A percentile compares a stretch with the other conserved stretches of the same genome.
phyloP scores from a whole-genome alignment of 2,797 vertebrate genomes.

The Enteromius unitaeniatus region DNA sequence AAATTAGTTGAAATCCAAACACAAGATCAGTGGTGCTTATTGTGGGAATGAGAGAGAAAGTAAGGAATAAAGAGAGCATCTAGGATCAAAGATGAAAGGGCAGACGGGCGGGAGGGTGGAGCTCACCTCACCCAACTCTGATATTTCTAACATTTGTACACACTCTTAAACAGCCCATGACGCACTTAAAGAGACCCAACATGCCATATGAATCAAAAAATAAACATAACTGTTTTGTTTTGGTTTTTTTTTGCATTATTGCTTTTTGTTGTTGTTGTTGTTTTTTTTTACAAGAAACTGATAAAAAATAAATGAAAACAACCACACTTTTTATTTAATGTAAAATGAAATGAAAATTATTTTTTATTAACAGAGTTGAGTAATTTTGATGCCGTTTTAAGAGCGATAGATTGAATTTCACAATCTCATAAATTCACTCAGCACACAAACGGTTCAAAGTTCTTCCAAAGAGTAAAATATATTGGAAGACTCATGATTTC shows the following conservation, averaged over 20 bases:
- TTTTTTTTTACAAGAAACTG: background rate
- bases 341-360: background rate
- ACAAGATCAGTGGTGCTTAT: slow-evolving; percentile 41
- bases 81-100: slow-evolving; percentile 58
- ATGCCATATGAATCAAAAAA: background rate
- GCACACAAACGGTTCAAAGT: slow-evolving; percentile 12
- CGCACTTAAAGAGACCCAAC: background rate
- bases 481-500: background rate
- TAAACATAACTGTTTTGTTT: background rate
- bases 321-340: background rate
- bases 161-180: slow-evolving; percentile 15
- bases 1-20: slow-evolving; percentile 75
- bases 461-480: slow-evolving; percentile 20
- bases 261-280: background rate
- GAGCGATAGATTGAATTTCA: background rate
- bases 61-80: slow-evolving; percentile 26
- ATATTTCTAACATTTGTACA: slow-evolving; percentile 4
- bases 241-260: background rate
- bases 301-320: background rate
- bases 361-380: background rate
- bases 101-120: slow-evolving; percentile 29
- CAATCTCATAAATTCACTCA: background rate
- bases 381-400: background rate
- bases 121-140: slow-evolving; percentile 7
- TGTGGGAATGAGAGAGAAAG: slow-evolving; percentile 27